These are phyloP conservation scores for Taeniopygia guttata DNA, from an alignment of 2,797 vertebrate genomes.

Conservation along the genomic window DNA sequence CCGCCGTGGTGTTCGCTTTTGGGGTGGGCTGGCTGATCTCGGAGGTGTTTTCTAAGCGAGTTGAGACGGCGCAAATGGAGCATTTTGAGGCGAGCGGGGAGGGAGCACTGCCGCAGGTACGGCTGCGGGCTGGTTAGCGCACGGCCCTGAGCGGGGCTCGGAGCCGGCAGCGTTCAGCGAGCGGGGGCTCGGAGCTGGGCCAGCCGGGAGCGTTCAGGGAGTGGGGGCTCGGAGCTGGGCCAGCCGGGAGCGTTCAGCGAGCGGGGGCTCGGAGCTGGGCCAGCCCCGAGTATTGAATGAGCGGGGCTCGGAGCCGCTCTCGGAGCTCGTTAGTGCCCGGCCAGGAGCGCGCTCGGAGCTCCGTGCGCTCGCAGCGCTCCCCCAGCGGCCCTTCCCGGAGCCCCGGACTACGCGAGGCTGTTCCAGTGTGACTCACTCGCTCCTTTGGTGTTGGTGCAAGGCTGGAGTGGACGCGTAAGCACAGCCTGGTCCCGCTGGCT, in stretches of 20 bases:
- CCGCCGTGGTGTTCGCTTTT: not conserved
- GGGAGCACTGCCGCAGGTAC: not conserved
- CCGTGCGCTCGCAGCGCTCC: rapidly evolving
- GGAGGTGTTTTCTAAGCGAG: not conserved
- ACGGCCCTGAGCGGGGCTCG: not conserved
- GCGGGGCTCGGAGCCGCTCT: too few species aligned
- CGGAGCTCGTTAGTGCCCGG: not conserved
- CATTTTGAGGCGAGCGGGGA: not conserved
- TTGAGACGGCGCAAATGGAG: not conserved
- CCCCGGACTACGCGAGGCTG: rapidly evolving
- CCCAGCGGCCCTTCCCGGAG: rapidly evolving
- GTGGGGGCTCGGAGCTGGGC: too few species aligned
- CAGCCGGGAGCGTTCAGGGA: too few species aligned
- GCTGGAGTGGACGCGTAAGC: rapidly evolving
- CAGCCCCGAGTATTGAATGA: too few species aligned
- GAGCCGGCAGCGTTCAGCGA: not conserved
- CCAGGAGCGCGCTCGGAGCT: not conserved
- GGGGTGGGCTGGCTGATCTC: not conserved
- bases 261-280: too few species aligned
- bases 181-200: too few species aligned
- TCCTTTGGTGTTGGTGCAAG: rapidly evolving
- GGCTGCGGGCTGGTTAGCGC: rapidly evolving
- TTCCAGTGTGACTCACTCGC: rapidly evolving
- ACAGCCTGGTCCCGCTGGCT: rapidly evolving
- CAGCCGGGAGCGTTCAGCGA: too few species aligned